Evolutionary conservation across 2,113 vertebrate species (phyloP).

Genomic region (Etia nguti): DNA sequence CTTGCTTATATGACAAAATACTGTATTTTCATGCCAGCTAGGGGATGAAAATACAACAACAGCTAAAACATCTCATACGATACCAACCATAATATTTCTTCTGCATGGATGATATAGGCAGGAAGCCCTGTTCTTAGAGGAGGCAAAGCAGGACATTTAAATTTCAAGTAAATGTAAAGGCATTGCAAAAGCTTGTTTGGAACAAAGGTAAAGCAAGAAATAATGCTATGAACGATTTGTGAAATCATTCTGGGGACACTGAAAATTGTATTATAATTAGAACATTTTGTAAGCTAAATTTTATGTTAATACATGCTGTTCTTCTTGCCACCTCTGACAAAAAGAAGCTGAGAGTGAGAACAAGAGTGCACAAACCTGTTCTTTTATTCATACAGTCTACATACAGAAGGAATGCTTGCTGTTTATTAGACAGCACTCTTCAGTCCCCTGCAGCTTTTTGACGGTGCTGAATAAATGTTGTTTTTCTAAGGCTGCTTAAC

Average conservation of each 20-base stretch:
- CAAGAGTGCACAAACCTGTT: not conserved
- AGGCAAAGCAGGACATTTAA: not conserved
- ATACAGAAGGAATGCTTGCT: not conserved
- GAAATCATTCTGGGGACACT: not conserved
- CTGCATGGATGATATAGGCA: not conserved
- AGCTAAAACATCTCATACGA: not conserved
- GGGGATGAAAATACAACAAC: too few species aligned
- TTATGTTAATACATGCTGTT: constrained; percentile 15
- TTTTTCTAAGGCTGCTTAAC: constrained; percentile 3
- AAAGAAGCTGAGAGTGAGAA: not conserved
- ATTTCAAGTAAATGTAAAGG: not conserved
- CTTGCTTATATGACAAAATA: not conserved
- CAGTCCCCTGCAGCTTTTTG: constrained; percentile 8
- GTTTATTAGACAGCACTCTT: not conserved
- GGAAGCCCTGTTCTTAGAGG: not conserved
- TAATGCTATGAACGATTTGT: not conserved
- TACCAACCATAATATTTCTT: not conserved
- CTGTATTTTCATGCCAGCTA: not conserved
- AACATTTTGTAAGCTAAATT: not conserved
- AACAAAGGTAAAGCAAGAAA: not conserved
- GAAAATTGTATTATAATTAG: not conserved
- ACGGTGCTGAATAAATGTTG: not conserved
- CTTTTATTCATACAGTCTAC: constrained; percentile 33
- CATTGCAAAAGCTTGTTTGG: not conserved
- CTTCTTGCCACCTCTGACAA: not conserved